Conservation (phyloP, 2,113 vertebrate species). For the Ailuropoda melanoleuca region DNA sequence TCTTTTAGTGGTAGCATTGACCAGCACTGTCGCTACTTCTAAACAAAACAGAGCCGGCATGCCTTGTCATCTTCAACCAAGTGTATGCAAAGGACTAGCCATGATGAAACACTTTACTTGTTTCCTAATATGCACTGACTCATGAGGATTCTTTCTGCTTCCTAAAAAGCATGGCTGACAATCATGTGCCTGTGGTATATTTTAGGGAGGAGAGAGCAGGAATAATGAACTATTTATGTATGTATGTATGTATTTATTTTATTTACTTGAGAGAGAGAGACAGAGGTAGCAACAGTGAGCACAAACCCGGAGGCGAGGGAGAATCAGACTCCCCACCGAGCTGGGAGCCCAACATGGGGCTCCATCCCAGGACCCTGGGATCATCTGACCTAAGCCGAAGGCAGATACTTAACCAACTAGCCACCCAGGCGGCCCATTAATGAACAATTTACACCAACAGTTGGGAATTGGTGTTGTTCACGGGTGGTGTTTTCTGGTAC, state of each 20-base stretch:
- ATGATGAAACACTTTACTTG: background rate
- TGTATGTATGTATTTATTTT: background rate
- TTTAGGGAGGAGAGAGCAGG: background rate
- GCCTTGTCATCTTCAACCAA: background rate
- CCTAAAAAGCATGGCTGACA: background rate
- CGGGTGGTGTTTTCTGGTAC: too few species aligned
- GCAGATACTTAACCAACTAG: background rate
- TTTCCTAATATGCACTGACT: background rate
- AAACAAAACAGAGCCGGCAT: background rate
- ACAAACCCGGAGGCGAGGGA: background rate
- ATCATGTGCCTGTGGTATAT: too few species aligned
- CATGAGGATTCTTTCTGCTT: background rate
- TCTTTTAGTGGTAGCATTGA: background rate
- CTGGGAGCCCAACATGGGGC: background rate
- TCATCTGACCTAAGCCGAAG: background rate
- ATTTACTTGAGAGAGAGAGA: background rate
- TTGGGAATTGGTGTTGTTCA: background rate
- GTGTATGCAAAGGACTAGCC: background rate
- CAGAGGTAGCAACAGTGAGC: background rate
- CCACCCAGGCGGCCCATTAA: background rate
- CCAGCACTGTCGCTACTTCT: background rate
- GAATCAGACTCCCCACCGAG: background rate
- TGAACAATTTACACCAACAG: rapidly evolving
- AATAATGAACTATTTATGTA: background rate
- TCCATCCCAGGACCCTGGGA: background rate